Evolutionary conservation across 1,140 invertebrate genomes (phyloP), one percentile per base, ranked within the genome.

Genomic region (Saccostrea glomerata): DNA sequence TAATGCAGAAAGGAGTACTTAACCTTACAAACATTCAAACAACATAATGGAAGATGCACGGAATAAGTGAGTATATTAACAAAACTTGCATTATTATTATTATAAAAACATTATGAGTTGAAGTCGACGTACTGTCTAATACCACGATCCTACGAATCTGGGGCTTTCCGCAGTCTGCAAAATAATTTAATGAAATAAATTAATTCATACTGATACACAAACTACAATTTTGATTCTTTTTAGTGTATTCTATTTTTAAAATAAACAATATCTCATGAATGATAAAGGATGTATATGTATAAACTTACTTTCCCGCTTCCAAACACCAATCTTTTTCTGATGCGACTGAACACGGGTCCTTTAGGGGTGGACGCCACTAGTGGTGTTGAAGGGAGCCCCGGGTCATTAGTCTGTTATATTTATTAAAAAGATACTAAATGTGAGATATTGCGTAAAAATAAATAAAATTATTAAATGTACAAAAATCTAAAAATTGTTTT

Each of bases 201-300:
- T 20, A n/a, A n/a, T n/a, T n/a, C 20, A 11, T n/a, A 63, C 15
- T 12, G 20, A 63, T 17, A 63, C 17, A 20, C 17, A 63, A 63
- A 6, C 40, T 47, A 47, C 2, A 6, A 47, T 47, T 47, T 47
- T 47, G 6, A 3, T 3, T 3, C 2, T 47, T 47, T 47, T 47
- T n/a, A 63, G 17, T 63, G 17, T 63, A n/a, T 63, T 63, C 60
- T 20, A 63, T 63, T 63, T 5, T 47, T 87, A 87, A 30, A 20
- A 20, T 63, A 63, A n/a, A 20, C 17, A 63, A 63, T n/a, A 20
- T 63, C n/a, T 63, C 15, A 20, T 63, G n/a, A 63, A 63, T n/a
- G 60, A 15, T 6, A n/a, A 20, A n/a, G n/a, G n/a, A n/a, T n/a
- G 60, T 6, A 63, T 63, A 12, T n/a, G n/a, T n/a, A n/a, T n/a